phyloP scores from a whole-genome alignment of 2,888 invertebrate genomes.

The Sabellastarte sp. region DNA sequence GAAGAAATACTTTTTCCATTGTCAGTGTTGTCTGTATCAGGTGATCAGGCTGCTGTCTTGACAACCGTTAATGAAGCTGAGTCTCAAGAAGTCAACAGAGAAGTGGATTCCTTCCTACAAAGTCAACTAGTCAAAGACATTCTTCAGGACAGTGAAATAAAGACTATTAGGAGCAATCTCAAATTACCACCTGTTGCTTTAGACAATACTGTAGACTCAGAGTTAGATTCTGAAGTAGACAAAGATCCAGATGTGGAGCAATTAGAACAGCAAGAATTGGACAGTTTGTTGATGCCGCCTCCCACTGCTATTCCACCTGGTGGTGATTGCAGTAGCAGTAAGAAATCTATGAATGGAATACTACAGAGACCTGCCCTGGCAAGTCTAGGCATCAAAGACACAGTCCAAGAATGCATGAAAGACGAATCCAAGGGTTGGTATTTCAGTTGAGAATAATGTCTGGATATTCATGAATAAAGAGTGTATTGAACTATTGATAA shows the following conservation, averaged over 20 bases:
- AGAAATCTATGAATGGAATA: not conserved
- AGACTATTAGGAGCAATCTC: not conserved
- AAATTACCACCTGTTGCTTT: not conserved
- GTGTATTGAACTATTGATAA: no score
- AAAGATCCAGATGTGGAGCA: not conserved
- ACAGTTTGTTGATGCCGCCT: slow-evolving; percentile 21
- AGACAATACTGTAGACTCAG: not conserved
- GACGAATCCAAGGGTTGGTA: slow-evolving; percentile 12
- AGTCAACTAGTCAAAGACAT: not conserved
- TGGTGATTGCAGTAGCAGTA: no score
- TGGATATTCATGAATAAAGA: no score
- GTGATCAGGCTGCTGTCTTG: no score
- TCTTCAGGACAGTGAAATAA: not conserved
- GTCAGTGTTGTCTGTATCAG: no score
- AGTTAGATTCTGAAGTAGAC: not conserved
- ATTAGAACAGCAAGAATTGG: slow-evolving; percentile 18
- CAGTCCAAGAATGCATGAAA: slow-evolving; percentile 61
- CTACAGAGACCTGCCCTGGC: slow-evolving; percentile 63
- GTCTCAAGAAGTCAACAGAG: not conserved
- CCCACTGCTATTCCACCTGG: slow-evolving; percentile 1
- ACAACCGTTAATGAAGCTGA: no score
- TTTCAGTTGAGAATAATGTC: no score
- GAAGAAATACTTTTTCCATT: no score
- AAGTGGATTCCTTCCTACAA: not conserved
- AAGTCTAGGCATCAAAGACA: slow-evolving; percentile 73